Base-by-base conservation (phyloP, 2,888 invertebrate species). In the Peribatodes rhomboidaria region DNA sequence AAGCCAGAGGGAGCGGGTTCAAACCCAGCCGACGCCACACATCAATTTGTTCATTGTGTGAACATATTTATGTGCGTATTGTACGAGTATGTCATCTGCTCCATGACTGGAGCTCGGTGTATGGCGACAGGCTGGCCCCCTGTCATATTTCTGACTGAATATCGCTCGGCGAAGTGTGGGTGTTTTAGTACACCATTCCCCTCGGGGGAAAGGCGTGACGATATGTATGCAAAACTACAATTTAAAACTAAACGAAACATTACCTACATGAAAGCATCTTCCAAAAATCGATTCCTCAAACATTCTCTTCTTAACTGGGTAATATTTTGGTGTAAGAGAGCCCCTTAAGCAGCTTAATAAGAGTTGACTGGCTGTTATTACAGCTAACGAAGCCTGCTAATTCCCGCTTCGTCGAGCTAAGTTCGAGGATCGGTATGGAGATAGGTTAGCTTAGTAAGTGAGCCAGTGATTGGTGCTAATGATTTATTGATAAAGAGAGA, bases 311-410 rank as follows among this genome's bases (percentile, higher is more conserved):
- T 41, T 10, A 56, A 52, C 44, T 39, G 61, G 59, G 54, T 58
- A 54, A 63, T 63, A 73, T 70, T 81, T 77, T 73, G 72, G 70
- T 73, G 81, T 75, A 79, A 76, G 70, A 69, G 72, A 75, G 75
- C 77, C 72, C 68, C 73, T 71, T 76, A 74, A 80, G 78, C 73
- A 77, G 80, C 76, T 79, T 83, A 84, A 84, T 83, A 79, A 82
- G 78, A 76, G 74, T 77, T 75, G 72, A 76, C 75, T 79, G 79
- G 77, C 71, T 80, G 76, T 81, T 84, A 78, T 81, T 76, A 80
- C 74, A 76, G 72, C 76, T 82, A 83, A 82, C 79, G 79, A 80
- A 74, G 77, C 75, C 75, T 69, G 74, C 72, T 82, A 80, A 81
- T 78, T 75, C 77, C 68, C 75, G 74, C 65, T 68, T 73, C 63